Base-by-base conservation (phyloP, 2,113 vertebrate species). In the Phocoena sinus region DNA sequence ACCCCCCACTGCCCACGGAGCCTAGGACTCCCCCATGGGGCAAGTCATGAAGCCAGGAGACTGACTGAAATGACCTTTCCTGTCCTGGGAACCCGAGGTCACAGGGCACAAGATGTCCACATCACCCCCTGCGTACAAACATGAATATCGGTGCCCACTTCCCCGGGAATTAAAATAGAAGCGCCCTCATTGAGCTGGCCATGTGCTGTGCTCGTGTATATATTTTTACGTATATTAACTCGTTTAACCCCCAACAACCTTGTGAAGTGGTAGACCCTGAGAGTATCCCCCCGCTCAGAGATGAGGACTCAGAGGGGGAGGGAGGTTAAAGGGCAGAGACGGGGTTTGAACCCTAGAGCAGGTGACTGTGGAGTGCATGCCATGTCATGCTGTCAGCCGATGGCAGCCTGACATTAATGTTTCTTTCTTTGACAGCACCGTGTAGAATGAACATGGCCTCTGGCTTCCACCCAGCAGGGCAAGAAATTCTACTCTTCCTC, bases 121-220 rank as follows among this genome's bases (percentile, higher is more conserved):
- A 1, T 25, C 63, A 53, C 20, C 50, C 23, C 23, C 56, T 44
- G 25, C 0, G 3, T 11, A 14, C 63, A 63, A 47, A 79, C 56
- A 53, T 0, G 0, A 79, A 58, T 62, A 38, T n/a, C 93, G 63
- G 23, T 53, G 47, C 71, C 9, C n/a, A 56, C 14, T 41, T 58
- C 58, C 77, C 67, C 10, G 6, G 70, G 17, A 73, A 31, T 47
- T 65, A 38, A 58, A 65, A 28, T 0, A 63, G 62, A 41, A 63
- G 62, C 1, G 67, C 23, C 47, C 68, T 73, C 38, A 1, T 0
- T 3, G n/a, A 77, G 21, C 5, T 60, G 70, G 26, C 50, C 2
- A 0, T 0, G 20, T 7, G 7, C 81, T 11, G 0, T 6, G 1
- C 18, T 25, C 28, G 11, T 2, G 28, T 80, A 25, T 80, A 25